phyloP scores from a whole-genome alignment of 2,888 invertebrate species.

The Micoletzkya japonica region DNA sequence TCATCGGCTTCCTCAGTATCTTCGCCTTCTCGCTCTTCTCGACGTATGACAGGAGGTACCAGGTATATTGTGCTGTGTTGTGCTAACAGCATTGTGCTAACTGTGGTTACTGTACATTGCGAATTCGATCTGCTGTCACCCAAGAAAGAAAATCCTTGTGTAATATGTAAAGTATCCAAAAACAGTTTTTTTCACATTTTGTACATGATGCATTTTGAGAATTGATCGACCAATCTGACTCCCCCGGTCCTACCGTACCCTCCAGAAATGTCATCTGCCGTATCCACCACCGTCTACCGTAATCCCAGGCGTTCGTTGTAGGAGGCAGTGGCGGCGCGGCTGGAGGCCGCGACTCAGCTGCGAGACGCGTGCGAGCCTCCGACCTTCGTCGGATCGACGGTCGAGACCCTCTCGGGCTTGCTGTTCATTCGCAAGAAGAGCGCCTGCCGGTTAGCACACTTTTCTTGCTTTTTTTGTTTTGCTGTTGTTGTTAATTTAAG shows the following conservation, averaged over 20 bases:
- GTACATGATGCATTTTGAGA: no score
- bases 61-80: background rate
- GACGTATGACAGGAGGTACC: constrained; percentile 14
- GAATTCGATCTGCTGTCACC: no score
- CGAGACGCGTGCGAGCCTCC: constrained; percentile 19
- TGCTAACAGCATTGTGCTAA: no score
- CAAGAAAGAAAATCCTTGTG: no score
- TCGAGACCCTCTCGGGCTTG: constrained; percentile 5
- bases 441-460: background rate
- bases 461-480: background rate
- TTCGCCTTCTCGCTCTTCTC: constrained; percentile 21
- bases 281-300: background rate
- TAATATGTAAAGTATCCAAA: no score
- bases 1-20: constrained; percentile 8
- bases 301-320: constrained; percentile 3
- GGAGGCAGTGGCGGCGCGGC: constrained; percentile 10
- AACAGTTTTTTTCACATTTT: no score
- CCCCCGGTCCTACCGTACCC: no score
- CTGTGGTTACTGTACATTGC: no score
- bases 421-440: background rate
- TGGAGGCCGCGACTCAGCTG: constrained; percentile 15
- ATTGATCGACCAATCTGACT: no score
- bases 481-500: no score
- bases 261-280: no score
- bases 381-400: constrained; percentile 1